Percentiles rank a stretch among this genome's conserved stretches.
These are phyloP conservation scores for Girardia tigrina DNA, from an alignment of 2,888 invertebrate species.

Conservation along the genomic window DNA sequence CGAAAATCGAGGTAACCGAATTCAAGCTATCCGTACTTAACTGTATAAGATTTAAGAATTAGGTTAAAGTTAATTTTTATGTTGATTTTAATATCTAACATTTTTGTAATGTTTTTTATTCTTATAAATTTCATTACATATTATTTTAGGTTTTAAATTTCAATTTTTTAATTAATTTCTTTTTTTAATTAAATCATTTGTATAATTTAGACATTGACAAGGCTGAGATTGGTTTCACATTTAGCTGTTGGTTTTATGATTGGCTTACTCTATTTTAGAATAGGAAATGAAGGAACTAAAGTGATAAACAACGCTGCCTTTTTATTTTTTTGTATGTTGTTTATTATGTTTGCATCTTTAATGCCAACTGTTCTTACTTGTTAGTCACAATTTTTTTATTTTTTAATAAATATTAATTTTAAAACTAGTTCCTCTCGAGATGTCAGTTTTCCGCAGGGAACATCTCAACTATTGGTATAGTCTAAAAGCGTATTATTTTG, in stretches of 20 bases:
- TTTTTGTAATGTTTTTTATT: too few species aligned
- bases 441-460: slow-evolving; percentile 66
- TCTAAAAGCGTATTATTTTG: slow-evolving; percentile 65
- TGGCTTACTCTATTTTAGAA: slow-evolving; percentile 72
- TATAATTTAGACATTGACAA: slow-evolving; percentile 64
- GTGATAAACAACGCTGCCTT: slow-evolving; percentile 78
- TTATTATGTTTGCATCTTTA: slow-evolving; percentile 80
- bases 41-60: too few species aligned
- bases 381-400: slow-evolving; percentile 55
- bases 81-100: too few species aligned
- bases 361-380: slow-evolving; percentile 87
- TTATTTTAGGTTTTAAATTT: too few species aligned
- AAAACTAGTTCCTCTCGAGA: slow-evolving; percentile 66
- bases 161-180: too few species aligned
- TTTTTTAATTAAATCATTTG: too few species aligned
- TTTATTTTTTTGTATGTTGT: slow-evolving; percentile 71
- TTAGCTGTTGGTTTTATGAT: slow-evolving; percentile 69
- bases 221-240: slow-evolving; percentile 68
- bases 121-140: too few species aligned
- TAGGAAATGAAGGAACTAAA: slow-evolving; percentile 66
- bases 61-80: too few species aligned
- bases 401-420: slow-evolving; percentile 24
- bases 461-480: slow-evolving; percentile 81
- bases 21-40: too few species aligned
- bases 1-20: too few species aligned